phyloP scores from a whole-genome alignment of 2,113 vertebrate genomes.

The human (Homo sapiens) region DNA sequence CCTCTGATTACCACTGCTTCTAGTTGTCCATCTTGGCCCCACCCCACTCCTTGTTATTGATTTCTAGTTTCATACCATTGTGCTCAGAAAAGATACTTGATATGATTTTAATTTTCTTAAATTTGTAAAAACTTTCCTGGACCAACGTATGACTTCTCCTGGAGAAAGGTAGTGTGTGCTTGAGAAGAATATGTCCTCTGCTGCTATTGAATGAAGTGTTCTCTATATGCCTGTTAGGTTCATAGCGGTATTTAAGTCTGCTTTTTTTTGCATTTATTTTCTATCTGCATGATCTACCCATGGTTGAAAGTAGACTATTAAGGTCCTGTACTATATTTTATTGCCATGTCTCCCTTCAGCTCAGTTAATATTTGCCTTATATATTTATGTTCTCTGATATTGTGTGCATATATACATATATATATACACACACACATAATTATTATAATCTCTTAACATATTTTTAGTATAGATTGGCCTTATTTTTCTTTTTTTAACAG shows the following conservation, averaged over 20 bases:
- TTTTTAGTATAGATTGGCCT: neutral
- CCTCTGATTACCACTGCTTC: no score
- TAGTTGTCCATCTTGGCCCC: no score
- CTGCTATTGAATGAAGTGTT: neutral
- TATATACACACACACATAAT: fast-evolving
- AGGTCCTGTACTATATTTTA: neutral
- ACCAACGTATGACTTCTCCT: neutral
- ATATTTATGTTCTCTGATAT: neutral
- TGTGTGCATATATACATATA: neutral
- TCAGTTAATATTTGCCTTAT: neutral
- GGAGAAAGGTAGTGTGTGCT: no score
- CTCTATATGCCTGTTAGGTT: neutral
- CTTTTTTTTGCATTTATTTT: neutral
- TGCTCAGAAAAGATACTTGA: neutral
- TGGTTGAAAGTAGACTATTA: neutral
- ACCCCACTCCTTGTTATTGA: neutral
- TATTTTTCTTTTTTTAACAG: neutral
- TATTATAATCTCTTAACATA: neutral
- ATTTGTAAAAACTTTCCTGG: neutral
- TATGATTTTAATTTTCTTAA: neutral
- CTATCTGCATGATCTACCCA: neutral
- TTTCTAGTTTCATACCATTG: neutral
- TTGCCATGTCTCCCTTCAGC: neutral
- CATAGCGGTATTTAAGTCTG: neutral
- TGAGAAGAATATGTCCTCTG: neutral